phyloP scores from a whole-genome alignment of 2,113 vertebrate genomes.

The Gavia stellata region DNA sequence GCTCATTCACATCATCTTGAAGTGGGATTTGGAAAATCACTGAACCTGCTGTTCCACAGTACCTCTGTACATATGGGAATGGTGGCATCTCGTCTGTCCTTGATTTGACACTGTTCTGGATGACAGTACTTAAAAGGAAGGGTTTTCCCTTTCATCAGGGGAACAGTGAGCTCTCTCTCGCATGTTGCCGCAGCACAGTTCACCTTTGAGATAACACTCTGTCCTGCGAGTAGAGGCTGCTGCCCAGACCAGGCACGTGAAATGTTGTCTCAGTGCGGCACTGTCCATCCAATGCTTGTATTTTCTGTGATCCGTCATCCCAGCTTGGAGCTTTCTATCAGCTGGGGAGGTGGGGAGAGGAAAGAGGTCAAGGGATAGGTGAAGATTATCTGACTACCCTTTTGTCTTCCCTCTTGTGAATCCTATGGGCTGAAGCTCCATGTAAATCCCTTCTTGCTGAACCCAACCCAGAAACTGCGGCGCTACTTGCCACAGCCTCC shows the following conservation, averaged over 20 bases:
- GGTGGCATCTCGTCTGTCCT: neutral
- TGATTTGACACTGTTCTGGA: neutral
- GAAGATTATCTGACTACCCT: neutral
- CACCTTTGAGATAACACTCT: neutral
- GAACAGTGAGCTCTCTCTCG: neutral
- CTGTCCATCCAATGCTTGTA: neutral
- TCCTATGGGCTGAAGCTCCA: rapidly evolving
- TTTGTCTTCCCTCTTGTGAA: neutral
- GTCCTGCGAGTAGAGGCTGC: neutral
- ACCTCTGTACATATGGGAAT: neutral
- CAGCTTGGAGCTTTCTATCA: neutral
- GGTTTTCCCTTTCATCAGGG: neutral
- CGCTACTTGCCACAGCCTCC: neutral
- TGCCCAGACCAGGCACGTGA: neutral
- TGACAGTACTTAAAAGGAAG: neutral
- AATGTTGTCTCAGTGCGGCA: neutral
- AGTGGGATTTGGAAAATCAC: neutral
- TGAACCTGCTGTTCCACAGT: neutral
- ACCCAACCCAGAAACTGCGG: neutral
- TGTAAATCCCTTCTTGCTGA: neutral
- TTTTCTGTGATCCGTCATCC: neutral
- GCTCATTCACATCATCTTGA: neutral
- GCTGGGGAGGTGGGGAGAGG: rapidly evolving
- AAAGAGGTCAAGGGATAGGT: neutral
- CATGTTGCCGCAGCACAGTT: neutral